Base-by-base conservation (phyloP, 2,113 vertebrate genomes). In the Grus americana region DNA sequence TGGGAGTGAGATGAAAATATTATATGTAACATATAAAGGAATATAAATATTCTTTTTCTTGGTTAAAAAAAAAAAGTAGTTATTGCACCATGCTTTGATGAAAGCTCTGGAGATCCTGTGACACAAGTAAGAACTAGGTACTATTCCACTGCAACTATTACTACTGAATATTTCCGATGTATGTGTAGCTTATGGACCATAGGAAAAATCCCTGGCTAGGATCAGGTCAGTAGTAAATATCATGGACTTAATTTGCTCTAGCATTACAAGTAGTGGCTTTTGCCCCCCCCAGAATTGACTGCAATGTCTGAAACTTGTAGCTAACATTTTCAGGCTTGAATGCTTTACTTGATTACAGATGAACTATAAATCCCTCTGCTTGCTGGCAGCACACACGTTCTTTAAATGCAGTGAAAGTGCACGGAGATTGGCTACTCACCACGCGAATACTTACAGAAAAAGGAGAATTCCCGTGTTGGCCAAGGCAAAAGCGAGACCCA, bases 401-500 rank as follows among this genome's bases (percentile, higher is more conserved):
- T 86, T 58, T 63, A 95, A 97, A 87, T 2, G 42, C 85, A 93
- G 71, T 38, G 79, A 93, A 96, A 94, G 40, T 55, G 34, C 70
- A 79, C 0, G 3, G 46, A 62, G 72, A 76, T 61, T 66, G 87
- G 80, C 42, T 65, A 68, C 63, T 71, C 65, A 65, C 29, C 32
- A 62, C 11, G 1, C 10, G 14, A 88, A 90, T 93, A 98, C 98
- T 98, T 97, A 98, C 98, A 98, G 83, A 92, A 98, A 98, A 75
- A 98, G 98, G 9, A 98, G 86, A 91, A 98, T 98, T 94, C 98
- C 98, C 0, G 98, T 98, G 95, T 98, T 98, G 70, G 98, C 98
- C 95, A 98, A 94, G 36, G 98, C 98, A 92, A 98, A 98, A 79
- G 98, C 98, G 1, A 98, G 98, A 80, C 98, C 98, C 84, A 98